These are phyloP conservation scores for Andrena bicolor DNA, from an alignment of 2,888 invertebrate genomes.

Conservation along the genomic window DNA sequence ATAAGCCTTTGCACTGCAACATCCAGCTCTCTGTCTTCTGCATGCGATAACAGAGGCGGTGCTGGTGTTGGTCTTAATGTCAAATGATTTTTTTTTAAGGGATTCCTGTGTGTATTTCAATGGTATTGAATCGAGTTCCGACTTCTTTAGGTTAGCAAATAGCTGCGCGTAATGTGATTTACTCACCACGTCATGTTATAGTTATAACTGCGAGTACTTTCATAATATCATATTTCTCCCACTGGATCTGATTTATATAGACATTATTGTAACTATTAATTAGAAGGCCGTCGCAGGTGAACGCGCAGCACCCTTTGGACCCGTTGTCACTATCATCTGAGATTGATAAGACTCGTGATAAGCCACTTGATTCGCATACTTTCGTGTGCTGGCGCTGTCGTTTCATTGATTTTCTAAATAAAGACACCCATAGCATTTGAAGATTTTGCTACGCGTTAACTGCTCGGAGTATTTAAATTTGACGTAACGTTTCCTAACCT, in stretches of 20 bases:
- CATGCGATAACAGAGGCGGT: constrained; percentile 77
- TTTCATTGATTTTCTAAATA: background rate
- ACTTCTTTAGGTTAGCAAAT: constrained; percentile 3
- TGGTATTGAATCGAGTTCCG: background rate
- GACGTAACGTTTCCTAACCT: constrained; percentile 38
- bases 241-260: background rate
- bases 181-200: constrained; percentile 71
- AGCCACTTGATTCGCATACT: constrained; percentile 11
- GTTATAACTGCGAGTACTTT: background rate
- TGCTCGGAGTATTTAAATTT: constrained; percentile 5
- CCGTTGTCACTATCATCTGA: constrained; percentile 34
- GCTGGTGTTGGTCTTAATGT: constrained; percentile 81
- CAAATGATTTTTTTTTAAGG: constrained; percentile 78
- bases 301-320: constrained; percentile 2
- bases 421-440: background rate
- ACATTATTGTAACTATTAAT: background rate
- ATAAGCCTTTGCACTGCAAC: constrained; percentile 82
- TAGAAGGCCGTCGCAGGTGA: background rate
- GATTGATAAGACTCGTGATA: background rate
- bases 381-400: background rate
- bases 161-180: background rate
- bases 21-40: constrained; percentile 82
- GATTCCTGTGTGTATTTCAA: constrained; percentile 78
- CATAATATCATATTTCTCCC: constrained; percentile 24
- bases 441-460: background rate